phyloP scores from a whole-genome alignment of 1,140 invertebrate species.

The Lasaia peninsularis region DNA sequence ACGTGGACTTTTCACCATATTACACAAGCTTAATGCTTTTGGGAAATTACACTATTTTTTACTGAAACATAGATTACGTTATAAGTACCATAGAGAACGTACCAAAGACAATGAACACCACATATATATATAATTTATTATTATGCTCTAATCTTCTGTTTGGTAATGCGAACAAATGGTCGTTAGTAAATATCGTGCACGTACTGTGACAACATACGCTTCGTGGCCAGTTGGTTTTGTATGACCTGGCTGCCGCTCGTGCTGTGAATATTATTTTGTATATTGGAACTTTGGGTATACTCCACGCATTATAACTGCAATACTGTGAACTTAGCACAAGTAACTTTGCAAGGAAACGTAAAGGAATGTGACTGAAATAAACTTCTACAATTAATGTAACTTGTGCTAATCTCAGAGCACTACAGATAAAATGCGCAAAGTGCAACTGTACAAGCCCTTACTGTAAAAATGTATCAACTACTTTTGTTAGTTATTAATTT shows the following conservation, averaged over 20 bases:
- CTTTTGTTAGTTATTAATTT: background rate
- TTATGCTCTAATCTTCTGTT: slow-evolving; percentile 40
- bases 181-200: slow-evolving; percentile 57
- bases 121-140: background rate
- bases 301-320: background rate
- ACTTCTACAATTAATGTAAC: too few relatives aligned
- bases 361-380: too few relatives aligned
- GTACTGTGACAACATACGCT: slow-evolving; percentile 66
- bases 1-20: too few relatives aligned
- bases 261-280: slow-evolving; percentile 49
- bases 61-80: too few relatives aligned
- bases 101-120: too few relatives aligned
- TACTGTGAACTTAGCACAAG: too few relatives aligned
- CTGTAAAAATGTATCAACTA: slow-evolving; percentile 10
- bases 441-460: slow-evolving; percentile 10
- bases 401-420: too few relatives aligned
- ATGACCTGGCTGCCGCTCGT: slow-evolving; percentile 55
- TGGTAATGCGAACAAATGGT: slow-evolving; percentile 33
- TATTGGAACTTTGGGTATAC: slow-evolving; percentile 12
- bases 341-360: too few relatives aligned
- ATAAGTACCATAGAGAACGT: too few relatives aligned
- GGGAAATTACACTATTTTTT: too few relatives aligned
- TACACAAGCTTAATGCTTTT: too few relatives aligned
- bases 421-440: too few relatives aligned
- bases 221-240: slow-evolving; percentile 58